Evolutionary conservation across 2,797 vertebrate species (phyloP).

Genomic region (Sylvia borin): DNA sequence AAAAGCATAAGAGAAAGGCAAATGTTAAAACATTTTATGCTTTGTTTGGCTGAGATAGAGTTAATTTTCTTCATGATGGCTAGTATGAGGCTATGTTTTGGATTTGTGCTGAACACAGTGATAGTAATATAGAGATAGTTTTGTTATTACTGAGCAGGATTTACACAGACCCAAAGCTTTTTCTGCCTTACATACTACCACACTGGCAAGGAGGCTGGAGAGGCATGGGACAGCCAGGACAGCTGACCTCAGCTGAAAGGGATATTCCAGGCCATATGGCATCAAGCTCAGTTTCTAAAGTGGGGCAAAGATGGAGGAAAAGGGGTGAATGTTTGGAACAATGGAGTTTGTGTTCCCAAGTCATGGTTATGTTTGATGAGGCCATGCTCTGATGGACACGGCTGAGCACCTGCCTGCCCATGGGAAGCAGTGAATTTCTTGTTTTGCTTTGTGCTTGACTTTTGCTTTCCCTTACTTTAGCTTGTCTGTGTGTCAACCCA

Average conservation of each 20-base stretch:
- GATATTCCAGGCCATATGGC: too few relatives aligned
- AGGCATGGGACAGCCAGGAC: not conserved
- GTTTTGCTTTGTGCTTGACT: not conserved
- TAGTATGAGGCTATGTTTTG: not conserved
- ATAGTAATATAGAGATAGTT: not conserved
- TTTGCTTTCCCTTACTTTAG: not conserved
- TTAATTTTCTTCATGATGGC: not conserved
- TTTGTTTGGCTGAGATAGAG: not conserved
- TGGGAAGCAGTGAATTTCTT: not conserved
- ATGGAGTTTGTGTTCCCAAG: not conserved
- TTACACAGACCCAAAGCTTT: not conserved
- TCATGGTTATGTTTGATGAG: rapidly evolving
- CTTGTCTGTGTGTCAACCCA: not conserved
- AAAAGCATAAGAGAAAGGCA: not conserved
- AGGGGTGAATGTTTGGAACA: not conserved
- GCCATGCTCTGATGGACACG: not conserved
- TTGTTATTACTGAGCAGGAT: not conserved
- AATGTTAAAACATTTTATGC: not conserved
- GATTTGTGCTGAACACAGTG: not conserved
- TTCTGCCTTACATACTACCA: not conserved
- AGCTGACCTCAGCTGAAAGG: too few relatives aligned
- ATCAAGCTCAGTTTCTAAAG: not conserved
- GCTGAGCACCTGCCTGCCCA: not conserved
- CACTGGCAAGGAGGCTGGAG: rapidly evolving
- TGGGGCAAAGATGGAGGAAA: not conserved